Base-by-base conservation (phyloP, 2,888 invertebrate genomes). In the Heliconius hortense region DNA sequence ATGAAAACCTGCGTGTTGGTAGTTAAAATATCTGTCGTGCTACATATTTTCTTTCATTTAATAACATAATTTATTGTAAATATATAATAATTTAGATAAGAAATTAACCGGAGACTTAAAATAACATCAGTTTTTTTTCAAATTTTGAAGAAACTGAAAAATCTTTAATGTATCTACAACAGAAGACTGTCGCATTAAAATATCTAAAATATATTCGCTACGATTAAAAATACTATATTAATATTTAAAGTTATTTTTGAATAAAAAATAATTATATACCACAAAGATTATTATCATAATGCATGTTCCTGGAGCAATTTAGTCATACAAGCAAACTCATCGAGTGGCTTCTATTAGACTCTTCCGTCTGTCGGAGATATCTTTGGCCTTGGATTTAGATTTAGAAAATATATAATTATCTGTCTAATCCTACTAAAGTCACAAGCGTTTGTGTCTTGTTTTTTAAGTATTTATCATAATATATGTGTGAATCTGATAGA, bases 291-390 rank as follows among this genome's bases (percentile, higher is more conserved):
- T 75, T 75, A 78, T 63, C 28, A 63, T 69, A 72, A 73, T 59
- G 78, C 59, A 73, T 71, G 68, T 77, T 78, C 75, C 71, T 24
- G 64, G 35, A 60, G 73, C 77, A 76, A 76, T 78, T 76, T 76
- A 77, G 69, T 70, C 70, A 74, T 78, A 64, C 76, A 74, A 69
- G 73, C 78, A 74, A 78, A 76, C 72, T 80, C 78, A 80, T 77
- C 78, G 76, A 80, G 78, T 80, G 80, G 79, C 69, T 59, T 76
- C 74, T 80, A 80, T 79, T 80, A 79, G 75, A 72, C 69, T 79
- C 78, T 79, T 80, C 80, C 80, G 80, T 76, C 76, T 75, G 70
- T 62, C 66, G 75, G 72, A 77, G 79, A 76, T 76, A 69, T 75
- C 77, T 72, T 72, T 76, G 76, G 74, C 80, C 80, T 79, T 80